These are phyloP conservation scores for Calyptomena viridis DNA, from an alignment of 2,113 vertebrate species.

Conservation along the genomic window DNA sequence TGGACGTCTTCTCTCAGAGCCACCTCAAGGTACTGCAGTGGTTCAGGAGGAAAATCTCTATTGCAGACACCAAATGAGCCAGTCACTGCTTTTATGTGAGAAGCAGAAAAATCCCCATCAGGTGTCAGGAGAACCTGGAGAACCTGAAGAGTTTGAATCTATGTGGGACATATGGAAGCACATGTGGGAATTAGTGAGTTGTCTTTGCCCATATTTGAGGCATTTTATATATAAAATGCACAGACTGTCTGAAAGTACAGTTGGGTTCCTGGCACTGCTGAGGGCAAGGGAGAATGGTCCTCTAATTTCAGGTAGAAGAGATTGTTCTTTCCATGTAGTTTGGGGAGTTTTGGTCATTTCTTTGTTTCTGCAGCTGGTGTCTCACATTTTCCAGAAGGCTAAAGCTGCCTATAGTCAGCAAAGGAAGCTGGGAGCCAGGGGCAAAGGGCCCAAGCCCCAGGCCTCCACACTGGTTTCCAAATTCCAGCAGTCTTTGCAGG, in stretches of 20 bases:
- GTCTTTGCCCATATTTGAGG: accelerated
- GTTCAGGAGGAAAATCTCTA: background rate
- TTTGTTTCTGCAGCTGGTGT: conserved; percentile 77
- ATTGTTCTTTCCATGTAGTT: background rate
- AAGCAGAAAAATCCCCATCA: background rate
- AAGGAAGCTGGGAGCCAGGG: conserved; percentile 63
- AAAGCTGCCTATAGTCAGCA: conserved; percentile 69
- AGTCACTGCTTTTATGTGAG: background rate
- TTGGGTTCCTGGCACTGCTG: background rate
- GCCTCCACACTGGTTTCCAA: conserved; percentile 76
- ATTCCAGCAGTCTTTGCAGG: conserved; percentile 84
- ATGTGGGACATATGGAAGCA: too few species aligned
- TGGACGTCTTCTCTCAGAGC: conserved; percentile 86
- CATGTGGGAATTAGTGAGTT: background rate
- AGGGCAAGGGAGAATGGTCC: background rate
- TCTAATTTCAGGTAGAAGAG: background rate
- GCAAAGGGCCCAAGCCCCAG: conserved; percentile 68
- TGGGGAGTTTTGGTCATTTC: background rate
- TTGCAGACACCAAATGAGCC: background rate
- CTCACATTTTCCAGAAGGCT: conserved; percentile 81
- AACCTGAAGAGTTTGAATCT: background rate
- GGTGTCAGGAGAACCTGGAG: background rate
- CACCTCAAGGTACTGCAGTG: conserved; percentile 77
- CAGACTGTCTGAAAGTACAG: background rate
- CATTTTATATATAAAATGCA: background rate